These are phyloP conservation scores for Chaetoderma sp. DNA, from an alignment of 2,888 invertebrate genomes.

Conservation along the genomic window DNA sequence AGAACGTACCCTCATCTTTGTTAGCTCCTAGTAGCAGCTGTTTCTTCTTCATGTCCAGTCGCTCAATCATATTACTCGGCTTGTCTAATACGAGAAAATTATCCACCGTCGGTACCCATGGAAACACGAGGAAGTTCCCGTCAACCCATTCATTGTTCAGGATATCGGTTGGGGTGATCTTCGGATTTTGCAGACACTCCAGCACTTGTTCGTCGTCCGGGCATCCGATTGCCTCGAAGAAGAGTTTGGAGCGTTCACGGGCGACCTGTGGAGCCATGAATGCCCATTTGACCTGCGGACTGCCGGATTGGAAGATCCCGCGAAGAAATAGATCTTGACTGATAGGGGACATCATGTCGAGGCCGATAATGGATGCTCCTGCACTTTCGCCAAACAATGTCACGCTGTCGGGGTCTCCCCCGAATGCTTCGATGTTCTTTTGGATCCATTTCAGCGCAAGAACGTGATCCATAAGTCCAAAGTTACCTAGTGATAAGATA, in stretches of 20 bases:
- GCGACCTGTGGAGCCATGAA: constrained; percentile 83
- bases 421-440: constrained; percentile 46
- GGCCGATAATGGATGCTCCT: constrained; percentile 88
- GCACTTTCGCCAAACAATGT: constrained; percentile 96
- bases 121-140: constrained; percentile 80
- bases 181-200: constrained; percentile 33
- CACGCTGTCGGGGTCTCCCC: constrained; percentile 86
- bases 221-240: constrained; percentile 34
- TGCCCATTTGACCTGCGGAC: constrained; percentile 92
- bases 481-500: no score
- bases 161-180: constrained; percentile 18
- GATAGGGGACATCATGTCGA: constrained; percentile 81
- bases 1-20: constrained; percentile 92
- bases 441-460: constrained; percentile 78
- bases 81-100: constrained; percentile 87
- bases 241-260: constrained; percentile 78
- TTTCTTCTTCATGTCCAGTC: constrained; percentile 87
- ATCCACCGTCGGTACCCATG: constrained; percentile 92
- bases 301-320: constrained; percentile 92
- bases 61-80: constrained; percentile 74
- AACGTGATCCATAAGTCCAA: constrained; percentile 91
- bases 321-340: constrained; percentile 81
- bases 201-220: constrained; percentile 33
- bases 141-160: constrained; percentile 39
- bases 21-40: constrained; percentile 91